Evolutionary conservation across 2,888 invertebrate genomes (phyloP).

Genomic region (Glaucopsyche alexis): DNA sequence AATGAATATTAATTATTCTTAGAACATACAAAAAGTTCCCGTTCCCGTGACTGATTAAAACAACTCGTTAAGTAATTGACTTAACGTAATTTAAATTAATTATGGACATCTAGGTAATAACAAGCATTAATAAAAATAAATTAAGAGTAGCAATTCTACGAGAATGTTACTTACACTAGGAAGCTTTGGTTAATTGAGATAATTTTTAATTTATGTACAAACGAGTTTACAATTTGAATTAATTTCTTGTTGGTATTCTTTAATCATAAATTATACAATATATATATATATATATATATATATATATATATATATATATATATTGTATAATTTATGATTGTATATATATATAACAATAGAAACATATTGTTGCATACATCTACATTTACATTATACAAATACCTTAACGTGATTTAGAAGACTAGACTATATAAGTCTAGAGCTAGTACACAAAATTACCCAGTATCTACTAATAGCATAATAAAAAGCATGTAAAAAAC

Average conservation of each 20-base stretch:
- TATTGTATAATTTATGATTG: too few species aligned
- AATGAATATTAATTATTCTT: constrained; percentile 60
- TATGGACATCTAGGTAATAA: constrained; percentile 12
- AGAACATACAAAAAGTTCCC: constrained; percentile 27
- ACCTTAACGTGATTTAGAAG: too few species aligned
- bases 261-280: background rate
- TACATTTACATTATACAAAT: too few species aligned
- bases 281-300: too few species aligned
- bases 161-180: constrained; percentile 3
- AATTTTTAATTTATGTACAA: constrained; percentile 24
- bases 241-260: constrained; percentile 3
- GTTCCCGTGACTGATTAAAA: constrained; percentile 17
- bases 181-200: constrained; percentile 26
- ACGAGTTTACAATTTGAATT: constrained; percentile 10
- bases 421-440: too few species aligned
- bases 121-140: constrained; percentile 20
- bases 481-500: too few species aligned
- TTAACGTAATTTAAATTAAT: constrained; percentile 26
- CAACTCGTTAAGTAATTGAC: constrained; percentile 8
- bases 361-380: background rate
- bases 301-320: too few species aligned
- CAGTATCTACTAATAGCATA: too few species aligned
- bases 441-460: too few species aligned
- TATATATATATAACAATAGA: background rate
- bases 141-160: background rate